Evolutionary conservation across 23 tunicate genomes (phyloP).

Genomic region (Clavelina lepadiformis): DNA sequence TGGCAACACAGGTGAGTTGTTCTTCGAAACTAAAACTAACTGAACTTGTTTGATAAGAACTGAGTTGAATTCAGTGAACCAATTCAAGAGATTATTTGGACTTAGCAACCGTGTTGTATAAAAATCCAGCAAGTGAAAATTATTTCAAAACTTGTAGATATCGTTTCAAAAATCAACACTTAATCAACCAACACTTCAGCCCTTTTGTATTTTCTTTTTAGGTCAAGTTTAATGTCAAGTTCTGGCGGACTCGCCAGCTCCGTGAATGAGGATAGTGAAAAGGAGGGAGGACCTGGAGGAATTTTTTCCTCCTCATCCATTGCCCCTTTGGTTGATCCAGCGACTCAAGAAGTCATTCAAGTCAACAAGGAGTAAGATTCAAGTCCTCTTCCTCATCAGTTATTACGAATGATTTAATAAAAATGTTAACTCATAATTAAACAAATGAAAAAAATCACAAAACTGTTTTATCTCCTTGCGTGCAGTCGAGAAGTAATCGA

Average conservation of each 20-base stretch:
- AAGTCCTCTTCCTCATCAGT: too few relatives aligned
- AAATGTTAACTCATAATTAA: too few relatives aligned
- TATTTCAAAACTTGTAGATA: too few relatives aligned
- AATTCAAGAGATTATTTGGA: too few relatives aligned
- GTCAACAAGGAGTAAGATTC: constrained; percentile 60
- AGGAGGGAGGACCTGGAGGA: constrained; percentile 16
- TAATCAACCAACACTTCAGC: not conserved
- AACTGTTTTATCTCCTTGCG: not conserved
- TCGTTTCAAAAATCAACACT: too few relatives aligned
- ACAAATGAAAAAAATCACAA: not conserved
- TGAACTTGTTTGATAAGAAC: too few relatives aligned
- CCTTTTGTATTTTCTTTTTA: constrained; percentile 5
- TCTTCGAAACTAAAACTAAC: too few relatives aligned
- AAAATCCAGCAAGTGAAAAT: too few relatives aligned
- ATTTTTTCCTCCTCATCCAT: constrained; percentile 29
- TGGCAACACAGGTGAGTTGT: constrained; percentile 63
- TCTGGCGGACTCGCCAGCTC: constrained; percentile 53
- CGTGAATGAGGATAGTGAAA: constrained; percentile 37
- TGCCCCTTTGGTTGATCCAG: constrained; percentile 36
- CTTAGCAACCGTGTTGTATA: too few relatives aligned
- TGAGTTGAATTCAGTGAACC: too few relatives aligned
- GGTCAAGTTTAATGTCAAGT: constrained; percentile 68
- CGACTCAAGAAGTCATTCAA: constrained; percentile 48
- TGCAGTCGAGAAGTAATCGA: constrained; percentile 54
- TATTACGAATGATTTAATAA: too few relatives aligned